Base-by-base conservation (phyloP, 1,140 invertebrate genomes). In the Macrotrachela quadricornifera region DNA sequence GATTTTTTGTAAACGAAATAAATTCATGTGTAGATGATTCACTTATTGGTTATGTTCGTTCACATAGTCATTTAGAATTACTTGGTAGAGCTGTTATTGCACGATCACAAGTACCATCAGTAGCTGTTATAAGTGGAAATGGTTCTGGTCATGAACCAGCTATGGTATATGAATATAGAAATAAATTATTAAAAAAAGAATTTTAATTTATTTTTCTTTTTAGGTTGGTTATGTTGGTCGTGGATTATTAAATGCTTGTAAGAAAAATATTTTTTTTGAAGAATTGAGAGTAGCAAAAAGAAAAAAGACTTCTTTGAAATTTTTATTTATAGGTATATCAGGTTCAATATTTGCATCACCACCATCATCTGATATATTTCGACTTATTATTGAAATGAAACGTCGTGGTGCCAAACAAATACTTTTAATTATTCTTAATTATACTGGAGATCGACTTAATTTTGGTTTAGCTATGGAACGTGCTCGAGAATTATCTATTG, bases 71-170 rank as follows among this genome's bases (percentile, higher is more conserved):
- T 30, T 30, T 30, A 8, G 21, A 30, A 30, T 30, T 30, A 30
- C 3, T 8, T 30, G 21, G 21, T 30, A 30, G 21, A 30, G 21
- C 21, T 4, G 21, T 30, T 30, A 30, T 30, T 30, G 21, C 21
- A 4, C 21, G 21, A 30, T 30, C 21, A 30, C 21, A 30, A 30
- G 21, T 30, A 4, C 21, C 21, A 4, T 30, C 21, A 4, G 81
- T 85, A 10, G 74, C 76, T 1, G 53, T 85, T 1, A 65, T 86
- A n/a, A 76, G 76, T 56, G 83, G 83, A 18, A 73, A 70, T 44
- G 83, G 84, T 16, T 82, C 81, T 16, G 84, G 84, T 8, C 84
- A 86, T 63, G 84, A 88, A 66, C 84, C 84, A 11, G 70, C 67
- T 4, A 30, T 8, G 21, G 21, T 30, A 30, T 4, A 30, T 30